phyloP scores from a whole-genome alignment of 2,797 vertebrate species.

The Darevskia mixta region DNA sequence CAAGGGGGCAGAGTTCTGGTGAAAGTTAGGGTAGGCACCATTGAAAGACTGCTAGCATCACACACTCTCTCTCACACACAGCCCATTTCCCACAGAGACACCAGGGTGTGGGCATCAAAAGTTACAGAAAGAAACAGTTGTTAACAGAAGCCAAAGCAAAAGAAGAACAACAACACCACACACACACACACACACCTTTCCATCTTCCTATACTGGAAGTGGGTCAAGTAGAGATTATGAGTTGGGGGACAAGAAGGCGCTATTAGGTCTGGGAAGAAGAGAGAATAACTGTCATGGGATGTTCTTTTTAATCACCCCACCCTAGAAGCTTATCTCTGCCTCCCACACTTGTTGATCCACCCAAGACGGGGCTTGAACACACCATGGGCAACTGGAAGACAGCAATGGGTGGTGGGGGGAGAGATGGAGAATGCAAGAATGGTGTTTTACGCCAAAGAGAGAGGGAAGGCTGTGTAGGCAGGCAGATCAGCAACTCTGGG shows the following conservation, averaged over 20 bases:
- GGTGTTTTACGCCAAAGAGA: too few species aligned
- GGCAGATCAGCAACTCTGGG: not conserved
- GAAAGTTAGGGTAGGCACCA: not conserved
- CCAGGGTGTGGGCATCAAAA: not conserved
- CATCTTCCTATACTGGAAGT: not conserved
- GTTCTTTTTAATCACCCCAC: not conserved
- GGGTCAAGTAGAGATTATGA: not conserved
- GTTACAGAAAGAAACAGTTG: not conserved
- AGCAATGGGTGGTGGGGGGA: not conserved
- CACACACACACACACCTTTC: too few species aligned
- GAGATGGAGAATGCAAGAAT: not conserved
- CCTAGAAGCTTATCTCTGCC: not conserved
- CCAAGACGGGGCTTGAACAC: not conserved
- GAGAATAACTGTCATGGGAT: too few species aligned
- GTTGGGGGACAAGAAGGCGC: too few species aligned
- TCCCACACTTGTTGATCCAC: not conserved
- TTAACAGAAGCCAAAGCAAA: too few species aligned
- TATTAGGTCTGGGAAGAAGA: not conserved
- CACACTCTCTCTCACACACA: too few species aligned
- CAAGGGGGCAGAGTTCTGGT: not conserved
- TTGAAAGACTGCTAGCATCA: not conserved
- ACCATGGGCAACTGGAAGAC: too few species aligned
- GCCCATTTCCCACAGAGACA: not conserved
- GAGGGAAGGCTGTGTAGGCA: not conserved
- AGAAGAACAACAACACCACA: rapidly evolving